Evolutionary conservation across 2,888 invertebrate species (phyloP), one percentile per base, ranked within the genome.

Genomic region (Melangyna quadrimaculata): DNA sequence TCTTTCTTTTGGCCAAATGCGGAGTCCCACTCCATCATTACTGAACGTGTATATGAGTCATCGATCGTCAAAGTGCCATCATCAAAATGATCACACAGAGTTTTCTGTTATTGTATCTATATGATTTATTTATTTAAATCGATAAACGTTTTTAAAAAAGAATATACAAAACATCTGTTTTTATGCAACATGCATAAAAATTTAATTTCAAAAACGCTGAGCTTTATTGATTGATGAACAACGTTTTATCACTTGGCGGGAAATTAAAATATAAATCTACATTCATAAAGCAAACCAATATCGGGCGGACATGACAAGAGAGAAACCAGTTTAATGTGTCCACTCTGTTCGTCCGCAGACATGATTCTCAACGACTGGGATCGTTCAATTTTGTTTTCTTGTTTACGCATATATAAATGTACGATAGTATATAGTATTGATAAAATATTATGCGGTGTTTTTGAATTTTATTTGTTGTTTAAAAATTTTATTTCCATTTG

Each of bases 401-500:
- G 9, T 43, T 63, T 59, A 35, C 53, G 53, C 35, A 35, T 59
- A 37, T 37, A 22, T 29, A 19, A 8, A 22, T 17, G n/a, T n/a
- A n/a, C n/a, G n/a, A n/a, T n/a, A n/a, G n/a, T n/a, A n/a, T n/a
- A n/a, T n/a, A n/a, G n/a, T 17, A 19, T 14, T 53, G 48, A 19
- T 22, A 5, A 24, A 22, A 19, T 35, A 35, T 22, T 22, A 12
- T 29, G 79, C 74, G 74, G 80, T 35, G 53, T 82, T 61, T 78
- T 65, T 70, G 69, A 74, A 7, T 72, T 67, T 51, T 35, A 27
- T 59, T 40, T 70, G 43, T 63, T 48, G 69, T 70, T 69, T 80
- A 57, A 59, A 51, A 70, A 70, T 80, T 75, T 81, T 75, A 71
- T 81, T 70, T 65, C 10, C 19, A 75, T 63, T 74, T 81, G 65